Evolutionary conservation across 2,888 invertebrate species (phyloP).

Genomic region (Tetragonisca angustula): DNA sequence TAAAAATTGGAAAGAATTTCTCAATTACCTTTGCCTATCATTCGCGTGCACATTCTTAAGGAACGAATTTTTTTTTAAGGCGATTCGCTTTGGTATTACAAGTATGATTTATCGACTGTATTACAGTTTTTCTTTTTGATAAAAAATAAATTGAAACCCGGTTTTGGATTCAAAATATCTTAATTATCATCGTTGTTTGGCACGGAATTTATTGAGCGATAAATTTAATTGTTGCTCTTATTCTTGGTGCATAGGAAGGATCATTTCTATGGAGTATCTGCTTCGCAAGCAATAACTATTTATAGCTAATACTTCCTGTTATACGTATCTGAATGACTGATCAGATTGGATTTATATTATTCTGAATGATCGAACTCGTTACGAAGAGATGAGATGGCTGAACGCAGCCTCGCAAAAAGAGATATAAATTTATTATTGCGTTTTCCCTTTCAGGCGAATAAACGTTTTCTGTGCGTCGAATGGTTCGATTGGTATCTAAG

Average conservation of each 20-base stretch:
- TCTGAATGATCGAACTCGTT: conserved; percentile 4
- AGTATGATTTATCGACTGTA: neutral
- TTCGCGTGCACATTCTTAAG: neutral
- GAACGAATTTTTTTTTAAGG: neutral
- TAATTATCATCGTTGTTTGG: neutral
- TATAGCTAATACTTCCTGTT: neutral
- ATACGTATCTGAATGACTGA: conserved; percentile 6
- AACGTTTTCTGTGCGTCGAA: neutral
- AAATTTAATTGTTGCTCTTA: neutral
- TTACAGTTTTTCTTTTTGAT: neutral
- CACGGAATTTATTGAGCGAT: neutral
- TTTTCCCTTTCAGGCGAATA: neutral
- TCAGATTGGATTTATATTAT: neutral
- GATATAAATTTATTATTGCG: neutral
- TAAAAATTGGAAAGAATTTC: too few species aligned
- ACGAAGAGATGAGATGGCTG: neutral
- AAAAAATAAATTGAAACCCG: neutral
- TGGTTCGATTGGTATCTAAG: neutral
- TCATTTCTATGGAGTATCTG: neutral
- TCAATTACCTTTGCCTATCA: too few species aligned
- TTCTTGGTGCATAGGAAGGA: neutral
- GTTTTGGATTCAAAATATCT: neutral
- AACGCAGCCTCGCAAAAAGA: neutral
- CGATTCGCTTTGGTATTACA: neutral
- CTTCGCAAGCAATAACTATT: neutral